Percentiles rank a stretch among this genome's conserved stretches.
Evolutionary conservation across 2,113 vertebrate genomes (phyloP).

Genomic region (Bucco capensis): DNA sequence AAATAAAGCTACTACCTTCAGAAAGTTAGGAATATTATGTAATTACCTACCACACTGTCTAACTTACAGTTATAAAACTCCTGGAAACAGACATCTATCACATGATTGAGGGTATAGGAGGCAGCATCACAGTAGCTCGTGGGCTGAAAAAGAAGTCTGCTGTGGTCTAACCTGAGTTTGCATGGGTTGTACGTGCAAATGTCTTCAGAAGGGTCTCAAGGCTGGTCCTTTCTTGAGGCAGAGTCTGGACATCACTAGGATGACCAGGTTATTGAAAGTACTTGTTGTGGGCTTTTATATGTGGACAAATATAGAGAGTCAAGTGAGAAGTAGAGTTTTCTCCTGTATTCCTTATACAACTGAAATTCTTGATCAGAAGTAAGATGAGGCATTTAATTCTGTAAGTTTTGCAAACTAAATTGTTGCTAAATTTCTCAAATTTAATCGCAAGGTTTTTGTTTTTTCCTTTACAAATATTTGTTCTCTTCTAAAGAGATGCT

Average conservation of each 20-base stretch:
- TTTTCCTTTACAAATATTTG: neutral
- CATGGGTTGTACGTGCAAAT: neutral
- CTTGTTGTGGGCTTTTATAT: neutral
- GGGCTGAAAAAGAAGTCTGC: neutral
- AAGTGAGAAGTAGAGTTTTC: neutral
- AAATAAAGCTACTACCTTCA: neutral
- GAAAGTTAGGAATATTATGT: neutral
- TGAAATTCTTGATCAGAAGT: neutral
- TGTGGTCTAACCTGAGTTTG: neutral
- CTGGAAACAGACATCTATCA: neutral
- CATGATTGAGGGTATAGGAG: neutral
- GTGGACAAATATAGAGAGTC: neutral
- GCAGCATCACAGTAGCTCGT: neutral
- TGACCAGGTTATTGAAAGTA: neutral
- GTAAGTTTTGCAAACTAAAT: neutral
- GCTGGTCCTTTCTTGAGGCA: neutral
- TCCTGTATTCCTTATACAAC: neutral
- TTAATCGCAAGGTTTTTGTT: neutral
- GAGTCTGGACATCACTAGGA: neutral
- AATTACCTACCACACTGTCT: neutral
- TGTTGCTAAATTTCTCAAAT: neutral
- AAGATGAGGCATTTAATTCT: neutral
- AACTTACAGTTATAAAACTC: neutral
- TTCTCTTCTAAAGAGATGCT: neutral
- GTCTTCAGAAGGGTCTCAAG: neutral